Percentiles rank a stretch among this genome's conserved stretches.
Evolutionary conservation across 2,797 vertebrate species (phyloP).

Genomic region (Vipera latastei): DNA sequence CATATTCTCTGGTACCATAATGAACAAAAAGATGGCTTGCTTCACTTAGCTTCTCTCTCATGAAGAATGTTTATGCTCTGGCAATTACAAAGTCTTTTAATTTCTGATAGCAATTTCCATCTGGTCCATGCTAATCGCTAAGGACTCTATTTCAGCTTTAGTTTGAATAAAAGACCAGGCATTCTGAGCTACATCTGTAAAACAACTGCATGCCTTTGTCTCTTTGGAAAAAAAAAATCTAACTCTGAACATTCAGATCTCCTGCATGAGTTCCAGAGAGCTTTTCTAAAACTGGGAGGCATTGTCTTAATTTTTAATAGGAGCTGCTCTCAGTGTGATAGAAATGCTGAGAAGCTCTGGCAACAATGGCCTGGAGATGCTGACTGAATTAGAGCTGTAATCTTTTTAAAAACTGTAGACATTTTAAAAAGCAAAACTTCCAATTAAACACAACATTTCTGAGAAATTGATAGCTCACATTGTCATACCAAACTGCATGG

Average conservation of each 20-base stretch:
- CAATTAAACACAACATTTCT: neutral
- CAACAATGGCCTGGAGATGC: neutral
- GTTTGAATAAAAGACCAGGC: constrained; percentile 35
- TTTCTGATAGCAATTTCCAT: constrained; percentile 50
- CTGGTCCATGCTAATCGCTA: constrained; percentile 45
- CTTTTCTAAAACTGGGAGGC: neutral
- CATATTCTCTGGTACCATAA: constrained; percentile 37
- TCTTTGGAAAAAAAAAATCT: neutral
- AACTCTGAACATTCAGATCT: constrained; percentile 16
- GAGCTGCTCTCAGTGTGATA: neutral
- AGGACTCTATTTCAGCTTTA: constrained; percentile 38
- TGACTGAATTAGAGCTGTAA: neutral
- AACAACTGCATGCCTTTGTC: constrained; percentile 5
- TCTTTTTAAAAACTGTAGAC: neutral
- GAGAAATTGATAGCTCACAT: neutral
- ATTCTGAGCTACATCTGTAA: constrained; percentile 21
- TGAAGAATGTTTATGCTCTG: constrained; percentile 43
- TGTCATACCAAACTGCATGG: neutral
- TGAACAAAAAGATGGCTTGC: constrained; percentile 52
- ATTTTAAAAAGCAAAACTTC: neutral
- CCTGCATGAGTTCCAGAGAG: neutral
- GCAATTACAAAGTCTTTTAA: constrained; percentile 54
- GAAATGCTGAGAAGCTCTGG: neutral
- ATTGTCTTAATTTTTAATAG: neutral
- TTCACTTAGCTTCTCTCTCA: constrained; percentile 38